Evolutionary conservation across 2,888 invertebrate genomes (phyloP).

Genomic region (Acholoe squamosa): DNA sequence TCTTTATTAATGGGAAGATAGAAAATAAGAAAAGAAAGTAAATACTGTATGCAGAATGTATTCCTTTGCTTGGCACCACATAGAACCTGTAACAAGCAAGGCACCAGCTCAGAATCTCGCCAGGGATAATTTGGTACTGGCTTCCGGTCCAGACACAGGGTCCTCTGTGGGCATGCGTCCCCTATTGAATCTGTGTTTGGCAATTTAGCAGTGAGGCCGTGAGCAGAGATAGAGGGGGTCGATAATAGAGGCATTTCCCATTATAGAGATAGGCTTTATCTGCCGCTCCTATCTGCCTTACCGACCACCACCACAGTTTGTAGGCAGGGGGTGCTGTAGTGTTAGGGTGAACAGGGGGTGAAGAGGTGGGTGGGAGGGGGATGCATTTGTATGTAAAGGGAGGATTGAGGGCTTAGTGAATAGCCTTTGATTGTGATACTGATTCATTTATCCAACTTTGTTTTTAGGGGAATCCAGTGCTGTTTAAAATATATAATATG

Average conservation of each 20-base stretch:
- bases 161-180: background rate
- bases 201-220: conserved; percentile 45
- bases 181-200: conserved; percentile 56
- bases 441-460: background rate
- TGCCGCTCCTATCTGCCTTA: background rate
- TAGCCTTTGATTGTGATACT: background rate
- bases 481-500: too few species aligned
- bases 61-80: too few species aligned
- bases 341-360: background rate
- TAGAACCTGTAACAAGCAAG: background rate
- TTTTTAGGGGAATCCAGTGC: too few species aligned
- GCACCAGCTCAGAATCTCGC: background rate
- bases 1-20: too few species aligned
- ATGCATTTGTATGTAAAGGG: background rate
- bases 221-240: conserved; percentile 34
- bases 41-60: too few species aligned
- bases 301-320: background rate
- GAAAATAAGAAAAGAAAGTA: too few species aligned
- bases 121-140: background rate
- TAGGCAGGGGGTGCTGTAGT: background rate
- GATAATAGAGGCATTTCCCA: conserved; percentile 49
- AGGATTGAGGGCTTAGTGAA: background rate
- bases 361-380: background rate
- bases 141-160: background rate
- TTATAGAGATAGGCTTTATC: conserved; percentile 45